A percentile compares a stretch with the other conserved stretches of the same genome.
phyloP scores from a whole-genome alignment of 2,797 vertebrate species.

The Channallabes apus region DNA sequence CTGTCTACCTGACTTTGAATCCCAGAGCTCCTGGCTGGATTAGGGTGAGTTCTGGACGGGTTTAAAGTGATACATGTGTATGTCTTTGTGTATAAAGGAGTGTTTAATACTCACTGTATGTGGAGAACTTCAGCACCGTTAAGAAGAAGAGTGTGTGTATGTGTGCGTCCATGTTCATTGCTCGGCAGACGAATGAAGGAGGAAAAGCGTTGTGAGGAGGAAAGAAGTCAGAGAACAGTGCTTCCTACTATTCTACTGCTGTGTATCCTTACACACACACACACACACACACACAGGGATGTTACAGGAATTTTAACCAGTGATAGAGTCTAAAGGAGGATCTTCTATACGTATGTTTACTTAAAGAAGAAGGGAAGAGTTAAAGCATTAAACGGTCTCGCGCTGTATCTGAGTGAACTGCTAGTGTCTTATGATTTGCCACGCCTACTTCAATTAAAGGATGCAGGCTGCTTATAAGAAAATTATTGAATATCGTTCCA shows the following conservation, averaged over 20 bases:
- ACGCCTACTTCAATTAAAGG: too few relatives aligned
- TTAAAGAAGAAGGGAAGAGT: not conserved
- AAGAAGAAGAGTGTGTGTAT: constrained; percentile 72
- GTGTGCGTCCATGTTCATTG: constrained; percentile 81
- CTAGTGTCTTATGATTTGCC: too few relatives aligned
- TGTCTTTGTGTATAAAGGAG: not conserved
- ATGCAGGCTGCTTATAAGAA: too few relatives aligned
- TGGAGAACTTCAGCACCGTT: constrained; percentile 63
- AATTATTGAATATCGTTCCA: too few relatives aligned
- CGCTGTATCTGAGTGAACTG: too few relatives aligned
- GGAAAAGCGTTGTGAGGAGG: constrained; percentile 85
- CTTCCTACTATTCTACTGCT: constrained; percentile 86
- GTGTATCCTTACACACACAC: constrained; percentile 9
- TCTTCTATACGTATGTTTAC: not conserved
- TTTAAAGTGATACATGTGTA: not conserved
- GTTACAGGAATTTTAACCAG: not conserved
- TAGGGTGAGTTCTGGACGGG: not conserved
- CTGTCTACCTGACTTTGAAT: not conserved
- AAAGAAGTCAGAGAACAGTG: constrained; percentile 83
- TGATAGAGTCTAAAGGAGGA: not conserved
- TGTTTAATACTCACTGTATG: constrained; percentile 77
- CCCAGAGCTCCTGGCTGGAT: not conserved
- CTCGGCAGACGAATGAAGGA: constrained; percentile 71
- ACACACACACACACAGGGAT: not conserved
- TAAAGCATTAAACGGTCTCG: too few relatives aligned